A percentile compares a stretch with the other conserved stretches of the same genome.
Evolutionary conservation across 1,140 invertebrate species (phyloP).

Genomic region (Saccostrea echinata): DNA sequence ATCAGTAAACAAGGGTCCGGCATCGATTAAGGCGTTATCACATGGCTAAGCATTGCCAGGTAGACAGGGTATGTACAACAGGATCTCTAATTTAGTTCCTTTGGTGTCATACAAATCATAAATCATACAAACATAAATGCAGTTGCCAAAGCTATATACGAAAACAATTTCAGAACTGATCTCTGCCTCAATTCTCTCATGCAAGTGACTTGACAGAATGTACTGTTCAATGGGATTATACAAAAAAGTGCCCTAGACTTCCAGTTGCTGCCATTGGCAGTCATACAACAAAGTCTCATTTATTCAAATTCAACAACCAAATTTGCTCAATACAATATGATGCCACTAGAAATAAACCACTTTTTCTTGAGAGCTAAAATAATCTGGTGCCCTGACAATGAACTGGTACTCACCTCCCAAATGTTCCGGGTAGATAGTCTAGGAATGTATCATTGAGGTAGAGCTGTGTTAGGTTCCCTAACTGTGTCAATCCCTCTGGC

Average conservation of each 20-base stretch:
- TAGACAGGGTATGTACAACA: background rate
- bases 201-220: too few relatives aligned
- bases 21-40: constrained; percentile 19
- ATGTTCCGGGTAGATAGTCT: constrained; percentile 79
- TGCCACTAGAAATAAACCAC: background rate
- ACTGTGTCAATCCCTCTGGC: constrained; percentile 79
- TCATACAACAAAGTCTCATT: too few relatives aligned
- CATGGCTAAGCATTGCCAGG: background rate
- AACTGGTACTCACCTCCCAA: constrained; percentile 73
- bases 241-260: too few relatives aligned
- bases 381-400: constrained; percentile 5
- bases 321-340: background rate
- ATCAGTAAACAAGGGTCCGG: background rate
- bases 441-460: constrained; percentile 79
- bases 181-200: too few relatives aligned
- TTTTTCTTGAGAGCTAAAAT: background rate
- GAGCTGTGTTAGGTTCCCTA: constrained; percentile 77
- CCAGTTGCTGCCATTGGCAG: too few relatives aligned
- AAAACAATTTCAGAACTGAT: too few relatives aligned
- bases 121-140: too few relatives aligned
- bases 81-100: background rate
- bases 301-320: too few relatives aligned
- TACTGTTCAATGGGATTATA: too few relatives aligned
- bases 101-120: background rate
- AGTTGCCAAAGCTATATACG: too few relatives aligned